These are phyloP conservation scores for Octonoba sinensis DNA, from an alignment of 2,888 invertebrate genomes.

Conservation along the genomic window DNA sequence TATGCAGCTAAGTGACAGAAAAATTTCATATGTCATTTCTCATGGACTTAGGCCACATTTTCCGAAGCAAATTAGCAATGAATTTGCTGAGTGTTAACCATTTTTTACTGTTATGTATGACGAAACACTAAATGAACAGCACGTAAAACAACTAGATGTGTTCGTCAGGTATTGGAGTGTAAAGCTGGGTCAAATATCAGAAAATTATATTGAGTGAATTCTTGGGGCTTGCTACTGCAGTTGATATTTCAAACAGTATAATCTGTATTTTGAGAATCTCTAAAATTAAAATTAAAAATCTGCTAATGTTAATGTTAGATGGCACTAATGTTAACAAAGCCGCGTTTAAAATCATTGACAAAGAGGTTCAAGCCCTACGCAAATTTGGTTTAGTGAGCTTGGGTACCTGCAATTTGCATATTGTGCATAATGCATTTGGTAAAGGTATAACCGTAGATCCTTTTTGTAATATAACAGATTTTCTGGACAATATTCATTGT, in stretches of 20 bases:
- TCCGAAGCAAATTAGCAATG: constrained; percentile 1
- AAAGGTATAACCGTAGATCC: not conserved
- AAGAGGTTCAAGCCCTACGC: too few species aligned
- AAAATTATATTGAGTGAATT: not conserved
- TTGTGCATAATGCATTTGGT: constrained; percentile 2
- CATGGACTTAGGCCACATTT: constrained; percentile 12
- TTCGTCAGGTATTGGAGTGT: not conserved
- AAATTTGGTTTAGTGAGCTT: too few species aligned
- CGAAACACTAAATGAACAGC: constrained; percentile 1
- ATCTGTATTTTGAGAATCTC: not conserved
- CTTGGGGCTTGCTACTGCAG: not conserved
- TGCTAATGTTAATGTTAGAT: constrained; percentile 4
- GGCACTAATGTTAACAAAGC: too few species aligned
- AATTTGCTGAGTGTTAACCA: not conserved
- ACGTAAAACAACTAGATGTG: not conserved
- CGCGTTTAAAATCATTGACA: too few species aligned
- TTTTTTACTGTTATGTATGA: constrained; percentile 4
- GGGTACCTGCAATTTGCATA: not conserved
- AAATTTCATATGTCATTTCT: constrained; percentile 17
- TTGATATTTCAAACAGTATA: not conserved
- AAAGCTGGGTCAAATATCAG: not conserved
- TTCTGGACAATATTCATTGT: constrained; percentile 1
- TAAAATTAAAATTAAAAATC: not conserved
- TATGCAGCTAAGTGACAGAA: not conserved
- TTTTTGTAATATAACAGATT: constrained; percentile 1